Evolutionary conservation across 2,888 invertebrate genomes (phyloP).

Genomic region (Icerya purchasi): DNA sequence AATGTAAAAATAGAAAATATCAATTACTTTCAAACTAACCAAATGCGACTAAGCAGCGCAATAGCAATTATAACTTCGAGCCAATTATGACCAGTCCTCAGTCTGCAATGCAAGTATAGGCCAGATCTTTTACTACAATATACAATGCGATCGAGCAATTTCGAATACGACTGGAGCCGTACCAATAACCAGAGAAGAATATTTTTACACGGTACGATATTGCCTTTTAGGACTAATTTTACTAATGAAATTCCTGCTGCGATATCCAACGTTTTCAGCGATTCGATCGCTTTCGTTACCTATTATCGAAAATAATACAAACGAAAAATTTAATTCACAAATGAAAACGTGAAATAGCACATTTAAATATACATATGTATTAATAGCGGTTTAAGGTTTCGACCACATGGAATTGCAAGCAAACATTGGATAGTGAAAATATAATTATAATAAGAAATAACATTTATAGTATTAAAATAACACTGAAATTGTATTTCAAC

Average conservation of each 20-base stretch:
- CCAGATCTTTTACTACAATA: slow-evolving; percentile 3
- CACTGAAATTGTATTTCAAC: background rate
- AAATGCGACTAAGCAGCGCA: slow-evolving; percentile 6
- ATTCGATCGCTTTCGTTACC: slow-evolving; percentile 4
- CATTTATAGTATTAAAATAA: too few species aligned
- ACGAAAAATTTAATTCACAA: background rate
- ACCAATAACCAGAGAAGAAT: slow-evolving; percentile 4
- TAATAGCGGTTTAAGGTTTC: too few species aligned
- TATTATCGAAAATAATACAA: too few species aligned
- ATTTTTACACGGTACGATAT: slow-evolving; percentile 5
- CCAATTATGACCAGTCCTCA: slow-evolving; percentile 10
- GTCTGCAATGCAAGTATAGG: background rate
- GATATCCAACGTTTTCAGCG: slow-evolving; percentile 5
- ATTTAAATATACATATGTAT: too few species aligned
- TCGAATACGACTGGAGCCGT: slow-evolving; percentile 3
- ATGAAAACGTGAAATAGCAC: background rate
- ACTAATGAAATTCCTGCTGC: background rate
- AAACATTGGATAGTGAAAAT: too few species aligned
- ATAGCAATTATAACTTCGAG: slow-evolving; percentile 5
- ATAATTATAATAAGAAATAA: too few species aligned
- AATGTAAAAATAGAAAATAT: background rate
- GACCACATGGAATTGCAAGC: too few species aligned
- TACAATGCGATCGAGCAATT: slow-evolving; percentile 5
- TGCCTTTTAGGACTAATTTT: slow-evolving; percentile 1
- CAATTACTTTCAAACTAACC: background rate